phyloP scores from a whole-genome alignment of 2,888 invertebrate genomes.

The Limnephilus lunatus region DNA sequence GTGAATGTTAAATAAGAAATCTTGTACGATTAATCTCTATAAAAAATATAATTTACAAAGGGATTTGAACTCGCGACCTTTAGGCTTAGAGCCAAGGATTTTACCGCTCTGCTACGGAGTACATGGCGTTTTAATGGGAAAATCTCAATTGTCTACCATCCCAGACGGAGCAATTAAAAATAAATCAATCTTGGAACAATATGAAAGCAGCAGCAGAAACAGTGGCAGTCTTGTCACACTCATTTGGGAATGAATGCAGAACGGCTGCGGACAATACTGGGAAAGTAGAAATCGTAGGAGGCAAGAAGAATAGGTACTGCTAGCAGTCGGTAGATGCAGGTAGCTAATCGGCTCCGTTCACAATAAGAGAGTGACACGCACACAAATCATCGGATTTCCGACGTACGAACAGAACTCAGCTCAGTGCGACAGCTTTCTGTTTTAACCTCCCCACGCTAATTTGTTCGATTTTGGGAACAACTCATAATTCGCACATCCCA shows the following conservation, averaged over 20 bases:
- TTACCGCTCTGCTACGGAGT: too few species aligned
- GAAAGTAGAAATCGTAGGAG: constrained; percentile 37
- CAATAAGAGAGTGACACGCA: constrained; percentile 11
- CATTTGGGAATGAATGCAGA: constrained; percentile 33
- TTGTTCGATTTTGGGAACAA: too few species aligned
- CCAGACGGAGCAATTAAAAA: constrained; percentile 11
- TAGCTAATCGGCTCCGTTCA: background rate
- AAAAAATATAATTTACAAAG: too few species aligned
- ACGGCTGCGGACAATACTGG: constrained; percentile 30
- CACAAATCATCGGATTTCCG: constrained; percentile 13
- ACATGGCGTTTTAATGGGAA: background rate
- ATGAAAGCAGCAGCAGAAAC: background rate
- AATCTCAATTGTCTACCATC: background rate
- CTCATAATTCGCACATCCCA: too few species aligned
- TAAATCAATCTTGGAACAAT: constrained; percentile 31
- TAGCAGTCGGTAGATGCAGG: background rate
- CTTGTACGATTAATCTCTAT: too few species aligned
- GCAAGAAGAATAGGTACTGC: background rate
- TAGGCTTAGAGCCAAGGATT: too few species aligned
- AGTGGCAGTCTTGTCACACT: constrained; percentile 8
- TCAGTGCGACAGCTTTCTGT: background rate
- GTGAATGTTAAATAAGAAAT: too few species aligned
- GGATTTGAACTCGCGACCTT: too few species aligned
- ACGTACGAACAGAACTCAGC: background rate
- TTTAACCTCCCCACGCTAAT: background rate